Evolutionary conservation across 2,888 invertebrate genomes (phyloP), one percentile per base, ranked within the genome.

Genomic region (Drosophila rellima): DNA sequence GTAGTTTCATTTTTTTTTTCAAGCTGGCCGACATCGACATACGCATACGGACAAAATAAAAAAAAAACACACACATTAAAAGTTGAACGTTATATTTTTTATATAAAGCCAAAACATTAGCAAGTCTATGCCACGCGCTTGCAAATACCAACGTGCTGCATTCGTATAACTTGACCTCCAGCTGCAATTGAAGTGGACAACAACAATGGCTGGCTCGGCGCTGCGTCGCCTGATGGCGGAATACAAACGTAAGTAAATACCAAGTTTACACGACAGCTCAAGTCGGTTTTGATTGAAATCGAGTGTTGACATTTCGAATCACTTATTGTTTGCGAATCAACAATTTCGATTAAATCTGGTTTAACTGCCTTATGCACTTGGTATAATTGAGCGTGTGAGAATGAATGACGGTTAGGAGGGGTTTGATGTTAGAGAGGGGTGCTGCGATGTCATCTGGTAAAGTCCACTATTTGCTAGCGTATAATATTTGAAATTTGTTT

Each of bases 151-250:
- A 64, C 70, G 65, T 71, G 57, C 42, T 78, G 51, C 60, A 63
- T 78, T 47, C 15, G 39, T 29, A 51, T 62, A 72, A 66, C 54
- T 78, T 73, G 74, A 78, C 78, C 78, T 75, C 78, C 61, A 71
- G 74, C 66, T 71, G 68, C 65, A 64, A 61, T 42, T 45, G 17
- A 65, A 48, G 51, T 59, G 60, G 70, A 55, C 48, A 61, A 50
- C 70, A 42, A 31, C 55, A 66, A 97, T 97, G 97, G 97, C 97
- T 89, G 97, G 97, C 42, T 97, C 97, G 69, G 97, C 97, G 45
- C 92, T 97, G 70, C 94, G 97, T 90, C 94, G 97, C 75, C 93
- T 97, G 69, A 97, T 97, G 97, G 97, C 97, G 54, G 97, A 97
- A 93, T 97, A 97, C 91, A 97, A 96, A 94, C 97, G 96, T 95